Percentiles rank a stretch among this genome's conserved stretches.
Conservation (phyloP, 2,797 vertebrate genomes). For the Rhinophrynus dorsalis region DNA sequence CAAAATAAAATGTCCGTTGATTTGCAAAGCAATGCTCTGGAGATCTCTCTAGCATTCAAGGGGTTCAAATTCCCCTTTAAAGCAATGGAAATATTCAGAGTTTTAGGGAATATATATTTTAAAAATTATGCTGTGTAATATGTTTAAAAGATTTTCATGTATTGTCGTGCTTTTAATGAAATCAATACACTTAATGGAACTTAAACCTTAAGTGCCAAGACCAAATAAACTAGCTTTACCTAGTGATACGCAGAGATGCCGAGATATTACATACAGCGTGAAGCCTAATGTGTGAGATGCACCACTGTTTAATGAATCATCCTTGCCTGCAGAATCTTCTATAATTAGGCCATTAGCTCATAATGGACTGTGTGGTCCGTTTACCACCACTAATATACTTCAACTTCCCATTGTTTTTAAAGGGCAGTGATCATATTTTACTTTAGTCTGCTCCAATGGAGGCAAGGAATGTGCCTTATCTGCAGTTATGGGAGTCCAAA, state of each 20-base stretch:
- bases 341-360: conserved; percentile 11
- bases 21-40: too few species aligned
- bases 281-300: not conserved
- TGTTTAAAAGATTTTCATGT: not conserved
- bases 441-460: too few species aligned
- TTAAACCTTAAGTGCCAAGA: not conserved
- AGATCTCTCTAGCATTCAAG: too few species aligned
- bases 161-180: not conserved
- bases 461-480: too few species aligned
- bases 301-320: not conserved
- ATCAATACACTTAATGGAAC: not conserved
- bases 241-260: not conserved
- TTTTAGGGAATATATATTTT: too few species aligned
- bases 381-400: not conserved
- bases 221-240: not conserved
- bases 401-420: not conserved
- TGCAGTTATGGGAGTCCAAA: too few species aligned
- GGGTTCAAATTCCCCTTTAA: too few species aligned
- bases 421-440: too few species aligned
- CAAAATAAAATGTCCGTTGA: too few species aligned
- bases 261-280: not conserved
- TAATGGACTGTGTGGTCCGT: not conserved
- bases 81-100: too few species aligned
- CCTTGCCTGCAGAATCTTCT: not conserved
- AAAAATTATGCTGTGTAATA: not conserved